Conservation (phyloP, 2,113 vertebrate species). For the Centropristis striata region DNA sequence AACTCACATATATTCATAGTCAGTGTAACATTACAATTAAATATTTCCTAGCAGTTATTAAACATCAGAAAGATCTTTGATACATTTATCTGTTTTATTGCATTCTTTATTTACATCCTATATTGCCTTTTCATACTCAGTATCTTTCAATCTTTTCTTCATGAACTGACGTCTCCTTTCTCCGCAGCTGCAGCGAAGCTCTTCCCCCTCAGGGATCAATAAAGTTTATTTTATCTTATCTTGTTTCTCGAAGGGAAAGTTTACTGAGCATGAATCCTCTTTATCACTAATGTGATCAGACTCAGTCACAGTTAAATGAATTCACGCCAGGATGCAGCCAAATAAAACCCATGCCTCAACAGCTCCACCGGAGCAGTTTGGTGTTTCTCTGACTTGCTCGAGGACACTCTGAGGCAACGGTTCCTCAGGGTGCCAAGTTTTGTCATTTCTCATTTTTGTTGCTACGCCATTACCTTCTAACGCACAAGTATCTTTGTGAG, state of each 20-base stretch:
- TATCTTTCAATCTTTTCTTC: constrained; percentile 38
- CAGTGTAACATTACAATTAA: not conserved
- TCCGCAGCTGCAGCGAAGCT: not conserved
- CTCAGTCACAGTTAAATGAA: constrained; percentile 28
- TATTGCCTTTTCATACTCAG: constrained; percentile 11
- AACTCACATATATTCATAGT: constrained; percentile 25
- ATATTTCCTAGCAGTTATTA: constrained; percentile 17
- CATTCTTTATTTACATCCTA: constrained; percentile 9
- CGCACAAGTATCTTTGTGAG: too few relatives aligned
- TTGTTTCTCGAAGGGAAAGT: constrained; percentile 37
- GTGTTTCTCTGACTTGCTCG: constrained; percentile 5
- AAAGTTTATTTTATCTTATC: constrained; percentile 46
- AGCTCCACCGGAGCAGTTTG: not conserved
- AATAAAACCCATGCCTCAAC: constrained; percentile 19
- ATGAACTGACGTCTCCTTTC: constrained; percentile 15
- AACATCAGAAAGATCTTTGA: constrained; percentile 44
- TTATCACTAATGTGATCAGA: constrained; percentile 34
- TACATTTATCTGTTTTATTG: constrained; percentile 23
- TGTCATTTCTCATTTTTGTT: not conserved
- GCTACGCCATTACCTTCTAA: not conserved
- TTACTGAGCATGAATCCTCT: not conserved
- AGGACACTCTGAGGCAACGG: not conserved
- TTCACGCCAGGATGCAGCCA: constrained; percentile 9
- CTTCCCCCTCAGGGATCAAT: constrained; percentile 38
- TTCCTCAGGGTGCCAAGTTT: not conserved